Percentiles rank a stretch among this genome's conserved stretches.
Conservation (phyloP, 2,113 vertebrate species). For the Hiodon tergisus region DNA sequence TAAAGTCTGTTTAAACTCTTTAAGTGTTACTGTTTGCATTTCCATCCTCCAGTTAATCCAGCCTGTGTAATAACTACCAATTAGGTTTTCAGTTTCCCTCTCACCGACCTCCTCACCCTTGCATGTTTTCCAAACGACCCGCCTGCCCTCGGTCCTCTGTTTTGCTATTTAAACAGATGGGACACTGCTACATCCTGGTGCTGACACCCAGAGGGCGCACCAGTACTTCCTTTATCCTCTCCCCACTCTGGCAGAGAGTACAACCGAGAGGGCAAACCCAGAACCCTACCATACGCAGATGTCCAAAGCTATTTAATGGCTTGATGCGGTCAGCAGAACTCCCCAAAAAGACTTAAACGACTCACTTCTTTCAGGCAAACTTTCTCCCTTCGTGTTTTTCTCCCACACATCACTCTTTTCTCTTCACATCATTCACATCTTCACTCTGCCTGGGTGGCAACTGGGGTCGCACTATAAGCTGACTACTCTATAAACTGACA, state of each 20-base stretch:
- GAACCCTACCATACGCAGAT: not conserved
- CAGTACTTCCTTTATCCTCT: conserved; percentile 6
- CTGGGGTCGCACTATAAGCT: conserved; percentile 14
- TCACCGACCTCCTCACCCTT: not conserved
- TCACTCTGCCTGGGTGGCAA: conserved; percentile 9
- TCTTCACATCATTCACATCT: not conserved
- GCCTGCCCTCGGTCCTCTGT: not conserved
- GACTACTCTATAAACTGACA: not conserved
- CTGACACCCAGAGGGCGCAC: conserved; percentile 13
- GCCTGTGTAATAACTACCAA: not conserved
- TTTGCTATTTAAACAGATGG: not conserved
- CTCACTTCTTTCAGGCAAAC: not conserved
- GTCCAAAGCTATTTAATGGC: not conserved
- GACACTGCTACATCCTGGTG: not conserved
- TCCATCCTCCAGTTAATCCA: not conserved
- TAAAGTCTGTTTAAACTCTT: not conserved
- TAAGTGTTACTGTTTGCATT: not conserved
- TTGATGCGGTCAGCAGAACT: not conserved
- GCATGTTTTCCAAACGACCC: not conserved
- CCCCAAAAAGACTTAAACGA: not conserved
- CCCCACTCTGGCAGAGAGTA: not conserved
- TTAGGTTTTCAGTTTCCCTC: not conserved
- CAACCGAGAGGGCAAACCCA: not conserved
- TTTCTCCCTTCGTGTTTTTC: not conserved
- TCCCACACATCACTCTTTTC: not conserved